A percentile compares a stretch with the other conserved stretches of the same genome.
These are phyloP conservation scores for Nycticryphes semicollaris DNA, from an alignment of 2,113 vertebrate species.

Conservation along the genomic window DNA sequence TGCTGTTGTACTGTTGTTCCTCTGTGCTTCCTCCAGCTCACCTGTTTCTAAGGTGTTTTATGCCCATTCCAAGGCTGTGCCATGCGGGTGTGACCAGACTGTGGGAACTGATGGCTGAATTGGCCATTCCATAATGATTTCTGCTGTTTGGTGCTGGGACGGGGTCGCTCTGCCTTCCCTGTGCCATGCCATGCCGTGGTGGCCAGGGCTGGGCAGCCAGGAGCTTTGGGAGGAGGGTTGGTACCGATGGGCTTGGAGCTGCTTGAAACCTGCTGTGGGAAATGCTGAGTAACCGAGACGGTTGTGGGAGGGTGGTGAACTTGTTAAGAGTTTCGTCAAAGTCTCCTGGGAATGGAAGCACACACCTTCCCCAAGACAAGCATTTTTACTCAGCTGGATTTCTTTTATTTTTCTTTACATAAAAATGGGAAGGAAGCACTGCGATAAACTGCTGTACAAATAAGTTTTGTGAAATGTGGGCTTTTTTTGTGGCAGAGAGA, in stretches of 20 bases:
- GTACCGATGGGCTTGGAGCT: background rate
- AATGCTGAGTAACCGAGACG: background rate
- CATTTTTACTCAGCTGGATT: background rate
- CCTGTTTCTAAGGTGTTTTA: background rate
- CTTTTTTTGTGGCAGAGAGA: background rate
- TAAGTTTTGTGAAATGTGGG: background rate
- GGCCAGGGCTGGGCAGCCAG: background rate
- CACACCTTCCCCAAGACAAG: background rate
- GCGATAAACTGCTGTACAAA: background rate
- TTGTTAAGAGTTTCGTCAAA: fast-evolving
- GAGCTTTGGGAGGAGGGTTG: background rate
- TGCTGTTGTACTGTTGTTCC: background rate
- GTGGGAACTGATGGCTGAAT: background rate
- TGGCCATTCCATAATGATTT: fast-evolving
- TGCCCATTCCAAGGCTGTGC: background rate
- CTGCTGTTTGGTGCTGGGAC: background rate
- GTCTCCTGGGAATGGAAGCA: background rate
- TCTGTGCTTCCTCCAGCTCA: background rate
- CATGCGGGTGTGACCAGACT: fast-evolving
- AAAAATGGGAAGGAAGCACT: background rate
- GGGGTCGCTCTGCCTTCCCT: background rate
- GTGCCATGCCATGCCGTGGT: fast-evolving
- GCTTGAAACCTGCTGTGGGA: background rate
- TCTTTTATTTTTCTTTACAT: background rate
- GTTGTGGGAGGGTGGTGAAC: background rate